Base-by-base conservation (phyloP, 2,888 invertebrate species). In the Julus scanicus region DNA sequence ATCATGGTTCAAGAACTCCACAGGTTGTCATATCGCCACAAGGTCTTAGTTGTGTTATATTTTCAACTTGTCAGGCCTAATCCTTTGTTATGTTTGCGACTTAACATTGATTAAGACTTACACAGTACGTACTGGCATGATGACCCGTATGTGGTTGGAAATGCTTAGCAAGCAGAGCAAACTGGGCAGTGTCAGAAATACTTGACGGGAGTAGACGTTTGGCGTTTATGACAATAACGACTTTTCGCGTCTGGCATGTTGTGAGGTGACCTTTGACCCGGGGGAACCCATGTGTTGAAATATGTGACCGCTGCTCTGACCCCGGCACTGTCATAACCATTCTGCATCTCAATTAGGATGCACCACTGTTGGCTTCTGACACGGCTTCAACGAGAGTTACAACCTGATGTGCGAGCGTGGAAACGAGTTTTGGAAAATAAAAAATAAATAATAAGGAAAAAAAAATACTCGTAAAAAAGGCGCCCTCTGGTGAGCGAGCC, bases 351-450 rank as follows among this genome's bases (percentile, higher is more conserved):
- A 88, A 88, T 88, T 86, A 84, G 63, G 84, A 63, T 57, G 83
- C 86, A 87, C 85, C 88, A 83, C 86, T 86, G 86, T 88, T 88
- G 86, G 86, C 86, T 86, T 86, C 80, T 88, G 88, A 87, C 83
- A 80, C 49, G 63, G 71, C 86, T 29, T 49, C 63, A 49, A 88
- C 86, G 88, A 88, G 83, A 88, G 88, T 83, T 88, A 87, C 63
- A 63, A 87, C 71, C 71, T 63, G 63, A n/a, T 17, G n/a, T 63
- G 17, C n/a, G n/a, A 63, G 63, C 17, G n/a, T n/a, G n/a, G 29
- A 71, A 71, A 71, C 20, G 0, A 71, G 29, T 20, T 71, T 71
- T 4, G 8, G 8, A 71, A 71, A 71, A 71, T 11, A 63, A n/a
- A n/a, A n/a, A n/a, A n/a, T n/a, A n/a, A n/a, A n/a, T n/a, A 44